phyloP scores from a whole-genome alignment of 2,113 vertebrate genomes.

The Myxocyprinus asiaticus region DNA sequence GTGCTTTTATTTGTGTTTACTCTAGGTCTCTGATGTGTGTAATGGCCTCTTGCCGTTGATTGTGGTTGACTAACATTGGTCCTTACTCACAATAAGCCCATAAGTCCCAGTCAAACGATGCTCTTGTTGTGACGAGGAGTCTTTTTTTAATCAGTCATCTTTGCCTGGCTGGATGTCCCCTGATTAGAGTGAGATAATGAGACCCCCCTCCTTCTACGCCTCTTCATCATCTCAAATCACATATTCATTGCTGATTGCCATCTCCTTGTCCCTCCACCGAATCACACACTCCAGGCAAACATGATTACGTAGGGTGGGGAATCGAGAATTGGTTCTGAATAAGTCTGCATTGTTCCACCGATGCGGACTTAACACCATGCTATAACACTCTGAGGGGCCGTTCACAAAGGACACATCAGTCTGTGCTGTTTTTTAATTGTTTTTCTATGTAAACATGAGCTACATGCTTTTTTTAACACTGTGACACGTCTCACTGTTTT shows the following conservation, averaged over 20 bases:
- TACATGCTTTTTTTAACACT: no score
- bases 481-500: no score
- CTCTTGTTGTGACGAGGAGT: constrained; percentile 56
- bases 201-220: constrained; percentile 38
- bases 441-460: no score
- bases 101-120: constrained; percentile 51
- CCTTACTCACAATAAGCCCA: constrained; percentile 50
- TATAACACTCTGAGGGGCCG: no score
- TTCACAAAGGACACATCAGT: no score
- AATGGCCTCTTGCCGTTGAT: constrained; percentile 59
- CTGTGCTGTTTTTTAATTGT: no score
- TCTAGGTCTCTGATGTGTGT: constrained; percentile 54
- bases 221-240: constrained; percentile 62
- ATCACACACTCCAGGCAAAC: constrained; percentile 39
- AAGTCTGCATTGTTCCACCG: not conserved
- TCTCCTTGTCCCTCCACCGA: constrained; percentile 43
- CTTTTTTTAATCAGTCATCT: constrained; percentile 59
- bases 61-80: constrained; percentile 58
- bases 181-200: constrained; percentile 63
- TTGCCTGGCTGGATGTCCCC: constrained; percentile 56
- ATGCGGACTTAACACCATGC: no score
- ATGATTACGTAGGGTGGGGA: not conserved
- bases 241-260: constrained; percentile 56
- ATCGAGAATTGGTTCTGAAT: not conserved
- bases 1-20: constrained; percentile 51